These are phyloP conservation scores for Pocillopora damicornis DNA, from an alignment of 64 coral and sea anemone genomes.

Conservation along the genomic window DNA sequence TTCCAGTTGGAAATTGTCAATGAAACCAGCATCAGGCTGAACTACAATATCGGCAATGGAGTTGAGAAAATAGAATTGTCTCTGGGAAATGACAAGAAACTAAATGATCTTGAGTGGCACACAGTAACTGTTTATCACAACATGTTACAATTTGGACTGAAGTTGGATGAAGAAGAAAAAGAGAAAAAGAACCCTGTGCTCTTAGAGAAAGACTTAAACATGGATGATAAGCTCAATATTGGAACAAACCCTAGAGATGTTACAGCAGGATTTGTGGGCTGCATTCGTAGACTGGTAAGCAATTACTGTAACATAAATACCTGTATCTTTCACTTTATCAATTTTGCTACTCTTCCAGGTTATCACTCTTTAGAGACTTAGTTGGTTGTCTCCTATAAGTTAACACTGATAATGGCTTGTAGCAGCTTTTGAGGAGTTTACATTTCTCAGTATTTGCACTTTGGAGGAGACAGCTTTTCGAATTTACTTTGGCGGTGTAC, in stretches of 20 bases:
- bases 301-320: neutral
- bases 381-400: too few relatives aligned
- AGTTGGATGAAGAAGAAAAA: conserved; percentile 17
- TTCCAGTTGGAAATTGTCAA: conserved; percentile 26
- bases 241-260: conserved; percentile 49
- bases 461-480: too few relatives aligned
- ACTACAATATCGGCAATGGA: conserved; percentile 57
- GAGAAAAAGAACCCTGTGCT: conserved; percentile 25
- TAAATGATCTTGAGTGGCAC: conserved; percentile 36
- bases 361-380: too few relatives aligned
- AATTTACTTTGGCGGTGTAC: too few relatives aligned
- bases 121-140: conserved; percentile 37
- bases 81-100: neutral
- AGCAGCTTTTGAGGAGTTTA: too few relatives aligned
- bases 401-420: too few relatives aligned
- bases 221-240: conserved; percentile 22
- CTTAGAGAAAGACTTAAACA: conserved; percentile 30
- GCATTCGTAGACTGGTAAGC: conserved; percentile 84
- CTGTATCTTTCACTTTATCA: neutral
- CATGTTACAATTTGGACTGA: conserved; percentile 49
- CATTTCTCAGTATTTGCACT: too few relatives aligned
- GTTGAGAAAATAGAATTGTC: neutral
- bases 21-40: conserved; percentile 6
- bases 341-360: neutral
- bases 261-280: conserved; percentile 81